These are phyloP conservation scores for Conchocele bisecta DNA, from an alignment of 2,888 invertebrate species.

Conservation along the genomic window DNA sequence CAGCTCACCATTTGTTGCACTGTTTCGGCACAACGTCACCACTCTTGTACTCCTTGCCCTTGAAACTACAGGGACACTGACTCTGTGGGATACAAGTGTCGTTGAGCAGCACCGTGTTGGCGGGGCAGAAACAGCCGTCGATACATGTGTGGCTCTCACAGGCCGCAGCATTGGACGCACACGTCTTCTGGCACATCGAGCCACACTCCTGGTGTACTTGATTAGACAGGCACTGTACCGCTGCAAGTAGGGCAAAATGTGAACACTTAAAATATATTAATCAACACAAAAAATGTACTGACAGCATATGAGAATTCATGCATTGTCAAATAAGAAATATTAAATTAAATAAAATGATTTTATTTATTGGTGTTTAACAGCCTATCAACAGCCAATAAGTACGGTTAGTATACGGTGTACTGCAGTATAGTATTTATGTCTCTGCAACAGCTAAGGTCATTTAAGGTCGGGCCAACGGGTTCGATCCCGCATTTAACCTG, in stretches of 20 bases:
- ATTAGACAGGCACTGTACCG: constrained; percentile 90
- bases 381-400: too few species aligned
- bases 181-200: constrained; percentile 88
- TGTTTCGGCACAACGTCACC: constrained; percentile 72
- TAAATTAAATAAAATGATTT: too few species aligned
- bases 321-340: too few species aligned
- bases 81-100: constrained; percentile 90
- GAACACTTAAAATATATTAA: too few species aligned
- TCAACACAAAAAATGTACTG: too few species aligned
- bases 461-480: too few species aligned
- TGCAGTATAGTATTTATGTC: too few species aligned
- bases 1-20: constrained; percentile 78
- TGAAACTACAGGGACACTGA: constrained; percentile 88
- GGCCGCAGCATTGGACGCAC: constrained; percentile 84
- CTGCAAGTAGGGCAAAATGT: constrained; percentile 84
- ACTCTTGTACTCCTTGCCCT: constrained; percentile 82
- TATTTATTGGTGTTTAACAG: too few species aligned
- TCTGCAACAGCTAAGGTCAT: too few species aligned
- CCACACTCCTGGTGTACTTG: constrained; percentile 92
- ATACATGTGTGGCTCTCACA: constrained; percentile 86
- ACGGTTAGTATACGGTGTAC: too few species aligned
- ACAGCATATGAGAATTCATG: too few species aligned
- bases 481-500: too few species aligned
- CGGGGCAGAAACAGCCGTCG: constrained; percentile 95
- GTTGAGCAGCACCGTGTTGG: constrained; percentile 89